Evolutionary conservation across 53 echinoderm and acorn worm genomes (phyloP).

Genomic region (Holothuria leucospilota): DNA sequence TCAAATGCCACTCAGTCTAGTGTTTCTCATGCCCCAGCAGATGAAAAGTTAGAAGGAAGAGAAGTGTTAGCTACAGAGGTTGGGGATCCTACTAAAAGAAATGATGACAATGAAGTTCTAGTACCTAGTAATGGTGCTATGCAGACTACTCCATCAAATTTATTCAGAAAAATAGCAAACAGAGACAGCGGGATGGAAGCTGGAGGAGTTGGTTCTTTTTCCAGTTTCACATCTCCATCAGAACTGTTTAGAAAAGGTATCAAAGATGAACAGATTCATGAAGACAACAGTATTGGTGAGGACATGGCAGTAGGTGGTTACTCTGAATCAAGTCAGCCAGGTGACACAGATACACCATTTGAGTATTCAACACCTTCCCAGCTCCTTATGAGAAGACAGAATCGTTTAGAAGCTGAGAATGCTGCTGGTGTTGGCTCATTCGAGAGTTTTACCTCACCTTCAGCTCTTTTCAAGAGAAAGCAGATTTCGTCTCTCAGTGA

Average conservation of each 20-base stretch:
- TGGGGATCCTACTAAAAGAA: too few relatives aligned
- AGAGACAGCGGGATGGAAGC: neutral
- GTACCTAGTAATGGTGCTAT: neutral
- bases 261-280: neutral
- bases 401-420: neutral
- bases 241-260: neutral
- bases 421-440: constrained; percentile 29
- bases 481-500: neutral
- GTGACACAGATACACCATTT: neutral
- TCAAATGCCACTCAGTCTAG: too few relatives aligned
- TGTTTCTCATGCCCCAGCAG: neutral
- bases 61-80: too few relatives aligned
- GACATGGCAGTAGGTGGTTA: neutral
- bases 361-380: constrained; percentile 29
- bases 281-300: neutral
- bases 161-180: neutral
- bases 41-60: too few relatives aligned
- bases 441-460: constrained; percentile 38
- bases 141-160: constrained; percentile 15
- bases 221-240: constrained; percentile 38
- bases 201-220: constrained; percentile 34
- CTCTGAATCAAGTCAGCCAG: neutral
- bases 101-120: too few relatives aligned
- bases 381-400: constrained; percentile 15
- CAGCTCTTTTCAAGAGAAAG: constrained; percentile 11